These are phyloP conservation scores for Bombus confusus DNA, from an alignment of 1,140 invertebrate species.

Conservation along the genomic window DNA sequence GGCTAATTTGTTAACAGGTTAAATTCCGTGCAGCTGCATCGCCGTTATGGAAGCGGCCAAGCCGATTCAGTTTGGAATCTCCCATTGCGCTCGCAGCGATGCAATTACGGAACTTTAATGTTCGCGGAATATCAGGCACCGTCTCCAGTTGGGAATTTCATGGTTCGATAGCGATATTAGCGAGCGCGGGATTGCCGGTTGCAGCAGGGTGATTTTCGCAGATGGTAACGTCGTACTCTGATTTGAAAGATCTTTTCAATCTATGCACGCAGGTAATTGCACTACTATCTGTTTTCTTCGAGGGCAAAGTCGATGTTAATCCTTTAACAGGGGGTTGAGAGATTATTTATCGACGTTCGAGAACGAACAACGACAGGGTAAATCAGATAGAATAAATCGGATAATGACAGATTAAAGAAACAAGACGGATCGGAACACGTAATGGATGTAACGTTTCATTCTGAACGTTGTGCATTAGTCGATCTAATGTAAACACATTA, in stretches of 20 bases:
- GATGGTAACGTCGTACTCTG: conserved; percentile 58
- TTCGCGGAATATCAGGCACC: conserved; percentile 72
- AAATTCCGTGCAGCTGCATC: conserved; percentile 32
- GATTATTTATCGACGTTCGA: no score
- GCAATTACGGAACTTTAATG: conserved; percentile 77
- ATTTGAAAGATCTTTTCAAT: conserved; percentile 65
- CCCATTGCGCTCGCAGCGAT: conserved; percentile 72
- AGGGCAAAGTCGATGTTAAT: no score
- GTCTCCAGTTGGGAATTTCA: conserved; percentile 77
- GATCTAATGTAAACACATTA: conserved; percentile 22
- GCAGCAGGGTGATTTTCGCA: neutral
- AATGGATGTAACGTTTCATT: neutral
- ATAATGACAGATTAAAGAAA: neutral
- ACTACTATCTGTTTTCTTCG: no score
- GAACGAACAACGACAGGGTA: no score
- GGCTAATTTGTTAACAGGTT: conserved; percentile 53
- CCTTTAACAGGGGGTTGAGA: no score
- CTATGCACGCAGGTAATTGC: neutral
- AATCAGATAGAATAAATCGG: no score
- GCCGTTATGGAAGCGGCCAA: conserved; percentile 36
- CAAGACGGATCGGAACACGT: neutral
- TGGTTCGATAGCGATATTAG: conserved; percentile 74
- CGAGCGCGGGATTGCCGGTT: conserved; percentile 38
- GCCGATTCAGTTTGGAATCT: conserved; percentile 15
- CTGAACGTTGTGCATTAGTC: conserved; percentile 8